A percentile compares a stretch with the other conserved stretches of the same genome.
These are phyloP conservation scores for Caenorhabditis inopinata DNA, from an alignment of 1,140 invertebrate species.

Conservation along the genomic window DNA sequence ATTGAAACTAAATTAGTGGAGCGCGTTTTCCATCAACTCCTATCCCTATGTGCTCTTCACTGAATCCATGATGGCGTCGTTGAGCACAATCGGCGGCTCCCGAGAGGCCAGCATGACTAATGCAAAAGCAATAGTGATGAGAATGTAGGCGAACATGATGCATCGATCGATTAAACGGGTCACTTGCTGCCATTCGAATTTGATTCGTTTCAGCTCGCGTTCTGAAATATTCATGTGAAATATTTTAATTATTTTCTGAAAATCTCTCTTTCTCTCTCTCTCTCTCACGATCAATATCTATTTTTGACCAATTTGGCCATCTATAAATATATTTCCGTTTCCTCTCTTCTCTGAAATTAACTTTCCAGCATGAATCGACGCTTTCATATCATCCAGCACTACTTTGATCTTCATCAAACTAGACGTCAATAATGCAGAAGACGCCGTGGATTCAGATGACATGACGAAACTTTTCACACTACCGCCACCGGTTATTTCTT, in stretches of 20 bases:
- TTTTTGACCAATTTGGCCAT: too few species aligned
- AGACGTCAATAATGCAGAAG: neutral
- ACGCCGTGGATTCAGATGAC: neutral
- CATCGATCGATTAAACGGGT: slow-evolving; percentile 58
- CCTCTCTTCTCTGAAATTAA: neutral
- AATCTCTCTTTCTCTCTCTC: too few species aligned
- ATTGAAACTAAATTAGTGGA: neutral
- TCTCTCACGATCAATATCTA: too few species aligned
- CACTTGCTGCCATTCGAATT: slow-evolving; percentile 57
- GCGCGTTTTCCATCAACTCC: neutral
- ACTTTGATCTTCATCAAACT: neutral
- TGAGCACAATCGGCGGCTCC: slow-evolving; percentile 51
- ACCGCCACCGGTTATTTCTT: slow-evolving; percentile 38
- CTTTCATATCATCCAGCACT: slow-evolving; percentile 14
- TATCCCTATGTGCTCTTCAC: slow-evolving; percentile 8
- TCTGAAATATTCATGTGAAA: too few species aligned
- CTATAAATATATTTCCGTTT: neutral
- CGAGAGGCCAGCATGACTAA: slow-evolving; percentile 54
- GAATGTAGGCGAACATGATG: slow-evolving; percentile 59
- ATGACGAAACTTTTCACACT: slow-evolving; percentile 23
- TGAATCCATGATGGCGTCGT: slow-evolving; percentile 57
- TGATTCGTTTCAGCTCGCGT: slow-evolving; percentile 51
- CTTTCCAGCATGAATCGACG: slow-evolving; percentile 49
- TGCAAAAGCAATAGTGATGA: slow-evolving; percentile 55
- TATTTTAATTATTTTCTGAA: neutral